Conservation (phyloP, 1,140 invertebrate genomes). For the Portunus trituberculatus region DNA sequence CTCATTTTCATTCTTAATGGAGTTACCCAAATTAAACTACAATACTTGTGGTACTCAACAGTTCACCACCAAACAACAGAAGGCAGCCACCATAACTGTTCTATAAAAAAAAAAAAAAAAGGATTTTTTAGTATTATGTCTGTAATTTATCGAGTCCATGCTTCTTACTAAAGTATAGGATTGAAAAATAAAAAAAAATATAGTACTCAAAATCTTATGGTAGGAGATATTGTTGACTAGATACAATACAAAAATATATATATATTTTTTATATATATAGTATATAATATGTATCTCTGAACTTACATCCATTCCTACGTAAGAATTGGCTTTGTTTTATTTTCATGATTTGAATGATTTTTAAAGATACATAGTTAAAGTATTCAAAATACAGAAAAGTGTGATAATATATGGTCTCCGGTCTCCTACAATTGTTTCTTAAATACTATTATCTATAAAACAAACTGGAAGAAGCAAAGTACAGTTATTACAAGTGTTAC, state of each 20-base stretch:
- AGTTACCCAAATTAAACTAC: neutral
- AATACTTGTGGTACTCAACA: neutral
- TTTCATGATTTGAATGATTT: too few relatives aligned
- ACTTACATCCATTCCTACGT: too few relatives aligned
- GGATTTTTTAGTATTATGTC: neutral
- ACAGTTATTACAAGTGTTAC: slow-evolving; percentile 53
- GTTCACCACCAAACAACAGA: neutral
- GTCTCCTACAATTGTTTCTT: neutral
- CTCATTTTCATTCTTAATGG: neutral
- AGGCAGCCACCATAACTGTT: slow-evolving; percentile 16
- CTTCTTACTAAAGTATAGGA: neutral
- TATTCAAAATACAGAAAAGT: too few relatives aligned
- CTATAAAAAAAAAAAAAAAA: neutral
- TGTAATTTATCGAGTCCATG: neutral
- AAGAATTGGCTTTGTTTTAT: too few relatives aligned
- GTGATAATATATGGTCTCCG: neutral
- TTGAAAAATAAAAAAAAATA: neutral
- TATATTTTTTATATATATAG: neutral
- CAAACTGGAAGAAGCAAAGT: slow-evolving; percentile 41
- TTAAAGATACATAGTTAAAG: too few relatives aligned
- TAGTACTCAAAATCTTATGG: neutral
- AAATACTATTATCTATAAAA: neutral
- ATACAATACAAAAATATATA: slow-evolving; percentile 10
- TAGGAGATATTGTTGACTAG: neutral
- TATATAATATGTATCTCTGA: slow-evolving; percentile 14